A percentile compares a stretch with the other conserved stretches of the same genome.
phyloP scores from a whole-genome alignment of 1,140 invertebrate genomes.

The Archivesica marissinica region DNA sequence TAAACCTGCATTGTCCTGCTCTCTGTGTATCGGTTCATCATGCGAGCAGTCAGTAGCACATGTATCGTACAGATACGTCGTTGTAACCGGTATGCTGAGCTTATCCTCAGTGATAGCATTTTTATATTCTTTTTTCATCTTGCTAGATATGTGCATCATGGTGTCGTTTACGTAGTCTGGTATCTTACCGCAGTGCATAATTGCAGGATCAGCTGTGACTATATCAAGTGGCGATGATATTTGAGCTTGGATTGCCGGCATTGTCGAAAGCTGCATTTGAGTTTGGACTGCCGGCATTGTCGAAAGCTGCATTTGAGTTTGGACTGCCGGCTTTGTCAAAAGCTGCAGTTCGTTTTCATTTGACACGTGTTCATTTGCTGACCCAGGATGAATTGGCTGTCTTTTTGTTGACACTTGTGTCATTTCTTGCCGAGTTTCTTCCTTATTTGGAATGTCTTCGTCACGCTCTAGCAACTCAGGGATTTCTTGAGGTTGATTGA shows the following conservation, averaged over 20 bases:
- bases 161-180: background rate
- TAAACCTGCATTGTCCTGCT: no score
- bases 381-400: background rate
- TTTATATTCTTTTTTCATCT: background rate
- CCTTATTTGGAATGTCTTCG: slow-evolving; percentile 21
- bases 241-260: background rate
- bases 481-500: slow-evolving; percentile 14
- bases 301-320: no score
- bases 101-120: background rate
- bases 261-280: background rate
- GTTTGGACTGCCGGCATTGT: background rate
- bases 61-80: no score
- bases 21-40: no score
- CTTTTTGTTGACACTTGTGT: background rate
- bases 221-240: background rate
- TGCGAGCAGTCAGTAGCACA: no score
- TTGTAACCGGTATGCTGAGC: no score
- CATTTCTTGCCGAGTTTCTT: background rate
- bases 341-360: no score
- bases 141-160: background rate
- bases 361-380: background rate
- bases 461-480: slow-evolving; percentile 33
- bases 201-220: background rate
- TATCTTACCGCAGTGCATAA: slow-evolving; percentile 7
- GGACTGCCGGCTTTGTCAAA: background rate